Evolutionary conservation across 1,140 invertebrate species (phyloP).

Genomic region (Anoplophora glabripennis): DNA sequence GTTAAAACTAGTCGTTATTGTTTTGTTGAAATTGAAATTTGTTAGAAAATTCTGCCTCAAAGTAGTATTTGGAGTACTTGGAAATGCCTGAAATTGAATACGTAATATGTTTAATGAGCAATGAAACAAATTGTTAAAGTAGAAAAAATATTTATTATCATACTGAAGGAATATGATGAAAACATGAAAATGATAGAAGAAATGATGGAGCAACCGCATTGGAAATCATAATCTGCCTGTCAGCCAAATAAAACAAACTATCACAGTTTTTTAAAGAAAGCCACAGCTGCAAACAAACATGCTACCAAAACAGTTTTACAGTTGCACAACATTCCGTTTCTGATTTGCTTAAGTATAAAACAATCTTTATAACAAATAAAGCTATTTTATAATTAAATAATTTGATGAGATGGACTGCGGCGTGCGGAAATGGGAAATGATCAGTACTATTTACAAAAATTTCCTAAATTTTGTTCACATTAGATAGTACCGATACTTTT

Average conservation of each 20-base stretch:
- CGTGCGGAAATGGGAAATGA: not conserved
- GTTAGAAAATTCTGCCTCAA: no score
- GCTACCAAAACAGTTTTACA: conserved; percentile 10
- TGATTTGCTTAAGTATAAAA: conserved; percentile 13
- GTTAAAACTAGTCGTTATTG: no score
- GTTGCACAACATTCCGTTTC: conserved; percentile 10
- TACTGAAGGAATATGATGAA: not conserved
- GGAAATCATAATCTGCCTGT: conserved; percentile 9
- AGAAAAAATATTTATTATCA: not conserved
- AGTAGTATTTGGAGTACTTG: no score
- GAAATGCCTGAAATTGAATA: conserved; percentile 22
- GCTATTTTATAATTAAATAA: not conserved
- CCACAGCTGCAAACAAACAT: conserved; percentile 4
- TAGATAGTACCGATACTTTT: not conserved
- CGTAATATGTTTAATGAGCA: not conserved
- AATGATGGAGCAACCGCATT: not conserved
- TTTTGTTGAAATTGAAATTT: no score
- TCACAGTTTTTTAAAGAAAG: conserved; percentile 1
- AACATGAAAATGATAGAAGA: not conserved
- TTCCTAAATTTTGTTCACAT: not conserved
- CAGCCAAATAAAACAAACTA: not conserved
- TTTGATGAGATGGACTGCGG: not conserved
- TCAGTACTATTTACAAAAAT: conserved; percentile 5
- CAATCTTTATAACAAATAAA: not conserved
- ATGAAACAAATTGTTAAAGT: conserved; percentile 1